phyloP scores from a whole-genome alignment of 2,113 vertebrate species.

The Reinhardtius hippoglossoides region DNA sequence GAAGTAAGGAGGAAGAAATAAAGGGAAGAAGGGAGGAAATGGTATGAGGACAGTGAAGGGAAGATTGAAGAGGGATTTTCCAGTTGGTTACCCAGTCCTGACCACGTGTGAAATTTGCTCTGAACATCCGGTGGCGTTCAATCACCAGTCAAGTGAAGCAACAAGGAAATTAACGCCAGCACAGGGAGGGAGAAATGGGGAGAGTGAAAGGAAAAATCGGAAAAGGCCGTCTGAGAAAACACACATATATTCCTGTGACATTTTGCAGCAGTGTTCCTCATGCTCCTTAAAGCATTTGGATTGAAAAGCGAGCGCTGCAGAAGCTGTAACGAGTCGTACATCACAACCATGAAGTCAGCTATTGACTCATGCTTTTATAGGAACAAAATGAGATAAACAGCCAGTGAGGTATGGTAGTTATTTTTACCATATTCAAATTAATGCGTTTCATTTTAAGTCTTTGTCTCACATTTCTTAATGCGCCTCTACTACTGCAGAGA shows the following conservation, averaged over 20 bases:
- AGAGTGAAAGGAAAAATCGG: background rate
- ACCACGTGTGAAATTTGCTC: constrained; percentile 75
- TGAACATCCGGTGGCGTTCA: constrained; percentile 69
- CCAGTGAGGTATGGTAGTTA: background rate
- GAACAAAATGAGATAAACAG: background rate
- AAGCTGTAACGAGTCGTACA: background rate
- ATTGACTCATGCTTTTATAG: background rate
- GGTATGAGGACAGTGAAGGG: constrained; percentile 47
- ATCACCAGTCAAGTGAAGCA: constrained; percentile 63
- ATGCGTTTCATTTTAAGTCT: background rate
- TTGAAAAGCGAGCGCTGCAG: background rate
- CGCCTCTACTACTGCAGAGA: background rate
- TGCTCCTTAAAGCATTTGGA: background rate
- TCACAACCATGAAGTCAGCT: background rate
- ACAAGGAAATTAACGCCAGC: constrained; percentile 46
- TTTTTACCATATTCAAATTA: background rate
- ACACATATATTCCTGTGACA: background rate
- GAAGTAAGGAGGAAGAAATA: background rate
- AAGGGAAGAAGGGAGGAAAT: constrained; percentile 39
- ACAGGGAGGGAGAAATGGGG: constrained; percentile 13
- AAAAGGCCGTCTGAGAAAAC: background rate
- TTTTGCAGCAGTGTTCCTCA: background rate
- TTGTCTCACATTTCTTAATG: background rate
- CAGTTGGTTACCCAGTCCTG: constrained; percentile 57
- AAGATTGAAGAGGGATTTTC: constrained; percentile 73